Percentiles rank a stretch among this genome's conserved stretches.
phyloP scores from a whole-genome alignment of 2,797 vertebrate species.

The Coranthus polyacanthus region DNA sequence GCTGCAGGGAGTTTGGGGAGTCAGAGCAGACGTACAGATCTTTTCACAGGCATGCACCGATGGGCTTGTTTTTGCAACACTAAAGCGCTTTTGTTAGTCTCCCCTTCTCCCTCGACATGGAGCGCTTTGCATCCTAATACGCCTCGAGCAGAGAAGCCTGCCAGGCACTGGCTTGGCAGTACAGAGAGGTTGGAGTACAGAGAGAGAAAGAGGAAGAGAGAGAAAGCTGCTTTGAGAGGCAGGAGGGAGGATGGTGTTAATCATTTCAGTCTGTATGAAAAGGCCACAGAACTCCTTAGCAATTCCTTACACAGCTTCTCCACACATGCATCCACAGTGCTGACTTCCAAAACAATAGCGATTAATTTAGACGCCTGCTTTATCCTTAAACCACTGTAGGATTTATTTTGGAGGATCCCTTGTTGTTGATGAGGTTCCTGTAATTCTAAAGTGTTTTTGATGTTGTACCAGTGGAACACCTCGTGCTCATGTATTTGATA shows the following conservation, averaged over 20 bases:
- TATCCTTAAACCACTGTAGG: conserved; percentile 54
- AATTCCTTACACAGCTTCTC: conserved; percentile 59
- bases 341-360: conserved; percentile 54
- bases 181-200: conserved; percentile 74
- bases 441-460: conserved; percentile 30
- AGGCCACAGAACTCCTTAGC: conserved; percentile 72
- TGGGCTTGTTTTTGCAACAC: conserved; percentile 87
- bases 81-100: conserved; percentile 87
- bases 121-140: conserved; percentile 86
- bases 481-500: conserved; percentile 25
- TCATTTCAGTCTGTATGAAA: conserved; percentile 76
- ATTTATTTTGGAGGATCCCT: conserved; percentile 35
- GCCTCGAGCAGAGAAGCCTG: conserved; percentile 76
- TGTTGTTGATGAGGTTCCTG: conserved; percentile 38
- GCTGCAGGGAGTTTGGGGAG: conserved; percentile 76
- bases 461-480: conserved; percentile 23
- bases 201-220: conserved; percentile 59
- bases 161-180: conserved; percentile 80
- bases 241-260: conserved; percentile 77
- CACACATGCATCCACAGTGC: conserved; percentile 15
- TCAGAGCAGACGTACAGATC: conserved; percentile 83
- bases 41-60: conserved; percentile 85
- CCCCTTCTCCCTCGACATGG: conserved; percentile 81
- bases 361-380: conserved; percentile 62
- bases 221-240: conserved; percentile 75